Evolutionary conservation across 2,113 vertebrate species (phyloP).

Genomic region (Barbus barbus): DNA sequence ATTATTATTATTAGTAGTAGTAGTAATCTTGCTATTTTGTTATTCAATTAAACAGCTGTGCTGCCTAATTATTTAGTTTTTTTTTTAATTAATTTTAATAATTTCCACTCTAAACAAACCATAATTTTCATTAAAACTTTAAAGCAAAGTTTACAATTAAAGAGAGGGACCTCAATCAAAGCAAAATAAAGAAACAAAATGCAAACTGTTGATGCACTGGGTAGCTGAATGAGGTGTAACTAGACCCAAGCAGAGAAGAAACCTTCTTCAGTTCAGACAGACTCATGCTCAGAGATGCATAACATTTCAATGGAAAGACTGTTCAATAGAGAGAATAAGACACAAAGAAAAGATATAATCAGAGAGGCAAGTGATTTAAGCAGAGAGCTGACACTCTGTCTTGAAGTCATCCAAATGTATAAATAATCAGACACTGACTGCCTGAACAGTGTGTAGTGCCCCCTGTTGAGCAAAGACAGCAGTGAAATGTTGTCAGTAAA

Average conservation of each 20-base stretch:
- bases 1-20: too few relatives aligned
- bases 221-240: background rate
- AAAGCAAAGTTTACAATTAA: too few relatives aligned
- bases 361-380: background rate
- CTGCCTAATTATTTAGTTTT: too few relatives aligned
- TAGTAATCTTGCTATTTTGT: too few relatives aligned
- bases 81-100: too few relatives aligned
- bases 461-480: conserved; percentile 30
- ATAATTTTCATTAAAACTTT: too few relatives aligned
- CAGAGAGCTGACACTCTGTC: background rate
- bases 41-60: too few relatives aligned
- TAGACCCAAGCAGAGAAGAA: background rate
- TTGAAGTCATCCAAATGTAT: background rate
- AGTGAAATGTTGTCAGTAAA: background rate
- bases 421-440: background rate
- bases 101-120: too few relatives aligned
- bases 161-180: background rate
- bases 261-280: background rate
- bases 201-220: background rate
- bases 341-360: background rate
- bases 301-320: background rate
- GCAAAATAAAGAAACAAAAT: background rate
- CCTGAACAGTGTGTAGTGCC: conserved; percentile 6
- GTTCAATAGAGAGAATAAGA: background rate
- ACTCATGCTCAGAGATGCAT: background rate